Conservation (phyloP, 2,113 vertebrate species). For the Alosa alosa region DNA sequence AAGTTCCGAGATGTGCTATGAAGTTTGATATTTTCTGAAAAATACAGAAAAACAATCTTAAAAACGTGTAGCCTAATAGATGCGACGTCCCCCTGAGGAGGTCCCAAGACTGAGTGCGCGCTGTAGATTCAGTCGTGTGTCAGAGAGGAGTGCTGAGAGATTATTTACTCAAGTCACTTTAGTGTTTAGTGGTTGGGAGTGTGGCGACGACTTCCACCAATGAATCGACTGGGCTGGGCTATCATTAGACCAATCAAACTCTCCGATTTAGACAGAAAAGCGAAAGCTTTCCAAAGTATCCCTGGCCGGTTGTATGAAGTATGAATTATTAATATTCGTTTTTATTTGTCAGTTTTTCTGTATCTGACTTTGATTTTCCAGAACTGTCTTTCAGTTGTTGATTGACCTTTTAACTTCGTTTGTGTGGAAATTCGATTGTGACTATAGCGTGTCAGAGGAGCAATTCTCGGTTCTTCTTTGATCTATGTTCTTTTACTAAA, state of each 20-base stretch:
- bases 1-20: background rate
- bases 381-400: background rate
- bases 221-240: constrained; percentile 67
- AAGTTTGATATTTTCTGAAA: background rate
- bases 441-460: background rate
- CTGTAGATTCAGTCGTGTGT: constrained; percentile 4
- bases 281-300: constrained; percentile 40
- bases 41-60: background rate
- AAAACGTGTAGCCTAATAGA: background rate
- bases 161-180: constrained; percentile 76
- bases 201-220: constrained; percentile 65
- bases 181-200: constrained; percentile 67
- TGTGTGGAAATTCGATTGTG: background rate
- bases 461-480: background rate
- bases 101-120: background rate
- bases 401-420: background rate
- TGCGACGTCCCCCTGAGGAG: background rate
- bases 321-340: constrained; percentile 59
- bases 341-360: constrained; percentile 18
- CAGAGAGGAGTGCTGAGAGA: constrained; percentile 53
- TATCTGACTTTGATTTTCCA: background rate
- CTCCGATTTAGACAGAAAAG: constrained; percentile 30
- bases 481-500: background rate
- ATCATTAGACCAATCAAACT: constrained; percentile 65
- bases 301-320: constrained; percentile 44